Percentiles rank a stretch among this genome's conserved stretches.
phyloP scores from a whole-genome alignment of 2,797 vertebrate species.

The Epinephelus malabaricus region DNA sequence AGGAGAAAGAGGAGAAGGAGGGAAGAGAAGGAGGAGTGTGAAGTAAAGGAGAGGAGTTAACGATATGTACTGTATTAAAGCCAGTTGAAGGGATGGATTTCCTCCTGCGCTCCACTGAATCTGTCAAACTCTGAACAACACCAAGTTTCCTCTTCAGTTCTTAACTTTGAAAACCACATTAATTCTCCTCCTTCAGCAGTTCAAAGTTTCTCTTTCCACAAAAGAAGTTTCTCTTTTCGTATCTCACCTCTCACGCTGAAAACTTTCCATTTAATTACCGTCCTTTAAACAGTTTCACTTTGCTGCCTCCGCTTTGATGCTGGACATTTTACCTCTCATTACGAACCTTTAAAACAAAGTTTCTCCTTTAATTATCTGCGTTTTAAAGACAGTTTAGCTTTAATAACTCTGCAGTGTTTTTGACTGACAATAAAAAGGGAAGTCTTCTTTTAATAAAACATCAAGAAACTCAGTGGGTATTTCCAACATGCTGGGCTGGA shows the following conservation, averaged over 20 bases:
- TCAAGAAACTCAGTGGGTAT: no score
- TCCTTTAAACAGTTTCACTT: slow-evolving; percentile 14
- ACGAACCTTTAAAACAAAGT: background rate
- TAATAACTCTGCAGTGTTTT: background rate
- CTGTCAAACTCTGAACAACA: slow-evolving; percentile 59
- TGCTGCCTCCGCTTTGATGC: background rate
- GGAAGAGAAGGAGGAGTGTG: background rate
- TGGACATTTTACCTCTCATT: slow-evolving; percentile 18
- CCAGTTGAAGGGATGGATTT: slow-evolving; percentile 48
- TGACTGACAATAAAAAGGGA: background rate
- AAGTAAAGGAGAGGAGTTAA: slow-evolving; percentile 28
- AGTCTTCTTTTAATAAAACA: background rate
- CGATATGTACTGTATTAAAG: slow-evolving; percentile 34
- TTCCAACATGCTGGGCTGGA: background rate
- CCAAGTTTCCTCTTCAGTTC: slow-evolving; percentile 40
- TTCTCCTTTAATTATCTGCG: slow-evolving; percentile 5
- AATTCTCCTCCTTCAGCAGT: slow-evolving; percentile 20
- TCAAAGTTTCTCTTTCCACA: slow-evolving; percentile 45
- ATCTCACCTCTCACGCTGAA: slow-evolving; percentile 11
- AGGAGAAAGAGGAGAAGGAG: background rate
- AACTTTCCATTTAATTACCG: slow-evolving; percentile 20
- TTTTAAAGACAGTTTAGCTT: slow-evolving; percentile 11
- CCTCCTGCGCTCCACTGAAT: slow-evolving; percentile 57
- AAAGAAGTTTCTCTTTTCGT: slow-evolving; percentile 14
- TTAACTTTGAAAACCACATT: slow-evolving; percentile 28